A percentile compares a stretch with the other conserved stretches of the same genome.
phyloP scores from a whole-genome alignment of 2,888 invertebrate species.

The Cylindroiulus punctatus region DNA sequence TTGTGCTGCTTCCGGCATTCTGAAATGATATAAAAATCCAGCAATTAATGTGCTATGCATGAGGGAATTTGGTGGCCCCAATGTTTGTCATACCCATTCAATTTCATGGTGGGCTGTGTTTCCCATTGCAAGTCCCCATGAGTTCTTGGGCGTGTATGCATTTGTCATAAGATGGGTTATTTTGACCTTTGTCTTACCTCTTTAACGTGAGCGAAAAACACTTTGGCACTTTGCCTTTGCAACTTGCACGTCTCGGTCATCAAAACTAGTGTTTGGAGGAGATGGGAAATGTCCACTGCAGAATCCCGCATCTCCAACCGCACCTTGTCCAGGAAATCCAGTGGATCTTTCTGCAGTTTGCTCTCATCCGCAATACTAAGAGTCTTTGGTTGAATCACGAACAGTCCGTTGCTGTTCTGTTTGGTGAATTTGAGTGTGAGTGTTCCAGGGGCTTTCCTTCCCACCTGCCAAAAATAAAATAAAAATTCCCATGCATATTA shows the following conservation, averaged over 20 bases:
- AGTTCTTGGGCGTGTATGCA: too few species aligned
- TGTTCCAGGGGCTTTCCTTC: constrained; percentile 55
- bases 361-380: constrained; percentile 52
- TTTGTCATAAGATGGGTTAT: too few species aligned
- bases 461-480: constrained; percentile 50
- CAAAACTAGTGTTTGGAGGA: constrained; percentile 48
- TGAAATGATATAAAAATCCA: not conserved
- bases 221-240: constrained; percentile 54
- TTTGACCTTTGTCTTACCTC: not conserved
- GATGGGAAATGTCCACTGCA: constrained; percentile 12
- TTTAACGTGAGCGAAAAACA: constrained; percentile 41
- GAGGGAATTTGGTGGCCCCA: too few species aligned
- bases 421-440: constrained; percentile 57
- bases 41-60: not conserved
- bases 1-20: not conserved
- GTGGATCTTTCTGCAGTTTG: constrained; percentile 49
- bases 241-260: constrained; percentile 57
- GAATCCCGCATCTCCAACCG: constrained; percentile 48
- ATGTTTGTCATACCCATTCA: too few species aligned
- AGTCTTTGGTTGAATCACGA: constrained; percentile 56
- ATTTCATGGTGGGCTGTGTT: too few species aligned
- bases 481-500: too few species aligned
- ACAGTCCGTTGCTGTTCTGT: constrained; percentile 49
- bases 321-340: constrained; percentile 49
- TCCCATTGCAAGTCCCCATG: too few species aligned